Base-by-base conservation (phyloP, 2,888 invertebrate genomes). In the Dasysyrphus tricinctus region DNA sequence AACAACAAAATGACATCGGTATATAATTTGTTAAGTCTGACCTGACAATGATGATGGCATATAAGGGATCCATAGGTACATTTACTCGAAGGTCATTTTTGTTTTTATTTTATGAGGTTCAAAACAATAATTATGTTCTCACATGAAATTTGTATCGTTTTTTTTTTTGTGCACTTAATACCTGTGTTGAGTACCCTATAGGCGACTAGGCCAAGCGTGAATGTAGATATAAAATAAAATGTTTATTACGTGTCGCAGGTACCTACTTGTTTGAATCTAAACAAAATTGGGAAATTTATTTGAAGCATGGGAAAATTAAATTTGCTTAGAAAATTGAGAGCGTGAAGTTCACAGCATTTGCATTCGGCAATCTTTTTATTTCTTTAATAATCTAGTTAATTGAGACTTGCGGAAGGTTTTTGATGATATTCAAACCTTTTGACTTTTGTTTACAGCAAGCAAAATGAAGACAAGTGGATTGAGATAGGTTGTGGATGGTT, bases 81-180 rank as follows among this genome's bases (percentile, higher is more conserved):
- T 24, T 39, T 34, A 65, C 49, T 69, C 39, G 69, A 54, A 69
- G 69, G 63, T 51, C 51, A 69, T 54, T 67, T 67, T 19, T 42
- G 29, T 63, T 63, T 63, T 47, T 47, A 34, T 69, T 54, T 69
- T 54, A 54, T 54, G 69, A 69, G 54, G 51, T 54, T 54, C 69
- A 37, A 54, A 54, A 42, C 54, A 69, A 69, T 69, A 72, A 78
- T 78, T 78, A 70, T 61, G 42, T 63, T 61, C 70, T 57, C 76
- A 77, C 59, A 69, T 59, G 67, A 59, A 49, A 37, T 72, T 67
- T 57, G n/a, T 47, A 12, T 42, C 34, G 37, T 67, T 57, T 78
- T 11, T 34, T n/a, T 37, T 3, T 37, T 34, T n/a, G 14, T 54
- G 19, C 16, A 47, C 44, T 47, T 65, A 37, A 19, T 34, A 32